Conservation (phyloP, 2,797 vertebrate species). For the Gila robusta region DNA sequence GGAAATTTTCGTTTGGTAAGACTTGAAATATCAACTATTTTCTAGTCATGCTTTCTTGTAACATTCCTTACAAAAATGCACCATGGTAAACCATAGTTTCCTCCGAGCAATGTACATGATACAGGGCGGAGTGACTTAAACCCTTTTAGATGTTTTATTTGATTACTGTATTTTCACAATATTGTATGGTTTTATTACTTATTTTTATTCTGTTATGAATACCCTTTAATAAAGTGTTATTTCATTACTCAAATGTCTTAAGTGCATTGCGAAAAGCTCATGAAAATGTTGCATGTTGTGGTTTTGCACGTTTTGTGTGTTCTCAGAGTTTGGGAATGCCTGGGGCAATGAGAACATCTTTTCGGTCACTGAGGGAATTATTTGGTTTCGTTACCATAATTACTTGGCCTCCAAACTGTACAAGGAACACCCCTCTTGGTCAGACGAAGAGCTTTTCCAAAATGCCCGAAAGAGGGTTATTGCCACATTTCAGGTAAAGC, state of each 20-base stretch:
- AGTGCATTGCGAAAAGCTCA: background rate
- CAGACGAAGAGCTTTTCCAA: constrained; percentile 94
- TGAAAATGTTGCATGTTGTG: constrained; percentile 49
- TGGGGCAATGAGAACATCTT: constrained; percentile 94
- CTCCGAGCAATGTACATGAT: background rate
- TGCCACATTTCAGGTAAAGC: constrained; percentile 91
- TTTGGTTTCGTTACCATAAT: constrained; percentile 99
- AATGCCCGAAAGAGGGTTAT: constrained; percentile 90
- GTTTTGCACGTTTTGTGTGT: constrained; percentile 41
- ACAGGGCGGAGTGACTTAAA: background rate
- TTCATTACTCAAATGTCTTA: background rate
- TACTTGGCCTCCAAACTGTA: constrained; percentile 80
- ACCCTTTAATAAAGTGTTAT: background rate
- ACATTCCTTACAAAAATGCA: background rate
- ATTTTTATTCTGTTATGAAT: background rate
- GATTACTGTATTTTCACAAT: constrained; percentile 8
- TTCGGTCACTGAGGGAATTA: constrained; percentile 87
- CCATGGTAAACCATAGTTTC: background rate
- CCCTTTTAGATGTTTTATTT: background rate
- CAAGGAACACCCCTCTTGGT: constrained; percentile 80
- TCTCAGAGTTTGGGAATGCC: constrained; percentile 89
- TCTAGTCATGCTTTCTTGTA: background rate
- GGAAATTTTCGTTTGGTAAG: too few relatives aligned
- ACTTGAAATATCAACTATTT: background rate
- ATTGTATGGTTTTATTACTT: background rate